Base-by-base conservation (phyloP, 2,113 vertebrate genomes). In the Tinamus guttatus region DNA sequence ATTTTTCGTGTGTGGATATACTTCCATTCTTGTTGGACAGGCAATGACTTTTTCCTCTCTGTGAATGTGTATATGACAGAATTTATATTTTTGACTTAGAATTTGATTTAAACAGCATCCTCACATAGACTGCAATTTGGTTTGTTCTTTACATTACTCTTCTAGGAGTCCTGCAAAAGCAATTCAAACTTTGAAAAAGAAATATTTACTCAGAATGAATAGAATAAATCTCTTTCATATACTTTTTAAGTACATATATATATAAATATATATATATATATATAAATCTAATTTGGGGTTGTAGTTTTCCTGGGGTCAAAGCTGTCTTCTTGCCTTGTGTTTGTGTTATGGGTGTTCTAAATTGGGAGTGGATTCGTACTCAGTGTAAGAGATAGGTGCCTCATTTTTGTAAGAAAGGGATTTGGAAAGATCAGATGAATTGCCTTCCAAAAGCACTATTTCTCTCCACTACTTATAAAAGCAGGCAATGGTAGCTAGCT, bases 1-100 rank as follows among this genome's bases (percentile, higher is more conserved):
- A 86, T 90, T 97, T 97, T 49, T 49, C 15, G 5, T 49, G 49
- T 94, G 85, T 76, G 86, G 85, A 58, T 94, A 94, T 64, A 64
- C 49, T 85, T 81, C 86, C 40, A 69, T 49, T 59, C 7, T 38
- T 38, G 36, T 64, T 84, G 70, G 54, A 76, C 70, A 74, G 45
- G 87, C 20, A 54, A 32, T 24, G 62, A 4, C 13, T 68, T 80
- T 83, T 87, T 90, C 43, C 52, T 81, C 11, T 64, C 7, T 73
- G 13, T 36, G 68, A 75, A 87, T 78, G 60, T 9, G 4, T 41
- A 4, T 60, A n/a, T 38, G 87, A 38, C 18, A 30, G 58, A 90
- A 60, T 51, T 34, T 85, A 5, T 21, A n/a, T 74, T 85, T 91
- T 51, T 93, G 51, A 59, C 15, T 40, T 63, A 11, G 9, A 81